Evolutionary conservation across 2,113 vertebrate genomes (phyloP), one percentile per base, ranked within the genome.

Genomic region (Calidris pygmaea): DNA sequence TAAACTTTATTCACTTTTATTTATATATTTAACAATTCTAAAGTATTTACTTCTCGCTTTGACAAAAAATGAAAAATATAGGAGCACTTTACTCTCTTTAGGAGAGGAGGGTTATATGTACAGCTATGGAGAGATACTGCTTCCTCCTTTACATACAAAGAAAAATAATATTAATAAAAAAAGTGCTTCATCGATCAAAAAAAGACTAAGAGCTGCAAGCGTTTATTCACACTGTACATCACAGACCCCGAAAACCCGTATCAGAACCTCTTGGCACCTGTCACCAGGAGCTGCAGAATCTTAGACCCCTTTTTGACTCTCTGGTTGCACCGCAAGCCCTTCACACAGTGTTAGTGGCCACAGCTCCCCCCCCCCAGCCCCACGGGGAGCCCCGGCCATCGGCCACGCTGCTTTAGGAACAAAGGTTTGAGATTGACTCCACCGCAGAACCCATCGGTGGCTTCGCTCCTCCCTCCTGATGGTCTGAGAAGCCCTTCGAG

Each of bases 11-110:
- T 98, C 91, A 97, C 97, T 97, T 98, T 98, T 98, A 98, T 98
- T 98, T 98, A 98, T 98, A 98, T 98, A 98, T 98, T 98, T 97
- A 98, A 98, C 98, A 98, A 95, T 97, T 98, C 98, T 98, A 98
- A 98, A 98, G 98, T 98, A 98, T 98, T 98, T 98, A 98, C 98
- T 97, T 98, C 98, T 98, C 59, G 97, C 97, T 98, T 98, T 97
- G 98, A 98, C 97, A 98, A 98, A 98, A 98, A 98, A 98, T 97
- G 97, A 98, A 98, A 98, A 98, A 98, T 97, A 98, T 91, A 98
- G 98, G 98, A 98, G 98, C 96, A 92, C 81, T 96, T 96, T 90
- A 92, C 96, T 98, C 97, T 98, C 97, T 96, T 93, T 67, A 62
- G 96, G 97, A 98, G 97, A 98, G 97, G 97, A 96, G 85, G 97